phyloP scores from a whole-genome alignment of 2,888 invertebrate species.

The Bedellia somnulentella region DNA sequence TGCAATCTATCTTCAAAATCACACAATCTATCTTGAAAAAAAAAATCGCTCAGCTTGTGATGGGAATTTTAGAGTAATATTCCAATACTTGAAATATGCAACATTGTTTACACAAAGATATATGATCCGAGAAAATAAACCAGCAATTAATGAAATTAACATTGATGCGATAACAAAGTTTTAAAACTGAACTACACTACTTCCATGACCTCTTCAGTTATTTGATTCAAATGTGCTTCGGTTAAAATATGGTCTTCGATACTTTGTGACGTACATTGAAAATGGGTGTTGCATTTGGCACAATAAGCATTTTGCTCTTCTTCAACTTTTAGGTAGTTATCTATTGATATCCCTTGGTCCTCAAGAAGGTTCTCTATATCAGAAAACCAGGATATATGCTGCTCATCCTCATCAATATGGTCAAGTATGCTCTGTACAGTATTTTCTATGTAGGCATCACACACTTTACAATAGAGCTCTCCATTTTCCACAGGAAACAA shows the following conservation, averaged over 20 bases:
- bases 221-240: conserved; percentile 22
- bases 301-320: conserved; percentile 28
- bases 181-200: too few species aligned
- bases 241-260: conserved; percentile 27
- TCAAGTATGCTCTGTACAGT: conserved; percentile 18
- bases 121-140: too few species aligned
- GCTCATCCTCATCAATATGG: conserved; percentile 27
- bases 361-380: conserved; percentile 28
- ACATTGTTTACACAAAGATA: too few species aligned
- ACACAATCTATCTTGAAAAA: too few species aligned
- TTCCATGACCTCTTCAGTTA: conserved; percentile 16
- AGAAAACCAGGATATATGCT: conserved; percentile 28
- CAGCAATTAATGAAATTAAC: too few species aligned
- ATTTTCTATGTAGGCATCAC: conserved; percentile 23
- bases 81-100: too few species aligned
- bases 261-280: conserved; percentile 19
- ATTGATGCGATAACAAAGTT: too few species aligned
- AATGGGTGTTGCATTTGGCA: conserved; percentile 23
- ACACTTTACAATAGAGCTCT: conserved; percentile 29
- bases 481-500: conserved; percentile 23
- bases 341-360: conserved; percentile 23
- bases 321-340: conserved; percentile 21
- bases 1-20: too few species aligned
- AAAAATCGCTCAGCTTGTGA: too few species aligned
- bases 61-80: too few species aligned